Percentiles rank a stretch among this genome's conserved stretches.
Conservation (phyloP, 2,113 vertebrate genomes). For the Octodon degus region DNA sequence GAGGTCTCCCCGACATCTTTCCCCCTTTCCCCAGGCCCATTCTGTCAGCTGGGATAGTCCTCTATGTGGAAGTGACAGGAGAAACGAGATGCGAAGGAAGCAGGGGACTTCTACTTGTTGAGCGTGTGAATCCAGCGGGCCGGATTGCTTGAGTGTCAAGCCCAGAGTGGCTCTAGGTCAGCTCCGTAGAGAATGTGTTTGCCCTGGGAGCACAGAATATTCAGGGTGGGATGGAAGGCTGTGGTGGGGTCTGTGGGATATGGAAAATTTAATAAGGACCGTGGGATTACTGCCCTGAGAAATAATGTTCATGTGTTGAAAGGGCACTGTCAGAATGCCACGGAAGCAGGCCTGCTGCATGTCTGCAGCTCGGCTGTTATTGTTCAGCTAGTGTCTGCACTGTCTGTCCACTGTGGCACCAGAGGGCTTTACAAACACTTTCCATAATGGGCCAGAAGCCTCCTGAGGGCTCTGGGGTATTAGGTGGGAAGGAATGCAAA, state of each 20-base stretch:
- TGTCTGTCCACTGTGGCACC: background rate
- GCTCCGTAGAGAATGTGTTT: constrained; percentile 27
- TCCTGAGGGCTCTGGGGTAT: constrained; percentile 27
- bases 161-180: constrained; percentile 60
- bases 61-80: background rate
- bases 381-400: background rate
- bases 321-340: constrained; percentile 36
- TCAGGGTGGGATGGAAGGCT: constrained; percentile 59
- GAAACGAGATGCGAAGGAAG: constrained; percentile 52
- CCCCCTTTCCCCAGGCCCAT: background rate
- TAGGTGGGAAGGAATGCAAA: constrained; percentile 58
- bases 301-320: constrained; percentile 34
- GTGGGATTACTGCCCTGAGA: constrained; percentile 40
- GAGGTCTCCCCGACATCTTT: constrained; percentile 38
- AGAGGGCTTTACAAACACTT: constrained; percentile 16
- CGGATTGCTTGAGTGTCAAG: constrained; percentile 11
- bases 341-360: background rate
- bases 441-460: constrained; percentile 21
- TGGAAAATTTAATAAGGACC: constrained; percentile 74
- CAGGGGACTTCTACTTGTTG: background rate
- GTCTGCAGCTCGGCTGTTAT: constrained; percentile 5
- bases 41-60: background rate
- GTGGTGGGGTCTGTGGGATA: constrained; percentile 65
- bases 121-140: constrained; percentile 58
- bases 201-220: background rate